Conservation (phyloP, 92 coral and sea anemone genomes). For the Epizoanthus rinbou region DNA sequence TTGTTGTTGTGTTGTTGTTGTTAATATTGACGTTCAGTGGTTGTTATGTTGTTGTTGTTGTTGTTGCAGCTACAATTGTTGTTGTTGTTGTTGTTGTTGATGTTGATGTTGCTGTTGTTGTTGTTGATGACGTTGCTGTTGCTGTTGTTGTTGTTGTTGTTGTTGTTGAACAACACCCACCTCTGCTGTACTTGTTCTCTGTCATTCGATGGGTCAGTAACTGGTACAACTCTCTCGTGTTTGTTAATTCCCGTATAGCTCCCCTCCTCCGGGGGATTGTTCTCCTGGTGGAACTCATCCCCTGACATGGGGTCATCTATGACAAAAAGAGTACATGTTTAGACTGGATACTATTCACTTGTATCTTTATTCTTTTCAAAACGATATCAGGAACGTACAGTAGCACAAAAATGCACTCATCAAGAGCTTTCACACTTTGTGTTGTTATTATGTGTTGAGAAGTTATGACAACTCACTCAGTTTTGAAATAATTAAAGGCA, state of each 20-base stretch:
- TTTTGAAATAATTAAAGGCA: no score
- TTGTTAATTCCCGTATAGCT: slow-evolving; percentile 95
- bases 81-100: neutral
- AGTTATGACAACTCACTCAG: no score
- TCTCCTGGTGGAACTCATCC: slow-evolving; percentile 89
- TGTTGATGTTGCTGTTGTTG: neutral
- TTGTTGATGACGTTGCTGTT: neutral
- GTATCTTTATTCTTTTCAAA: neutral
- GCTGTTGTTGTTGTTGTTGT: neutral
- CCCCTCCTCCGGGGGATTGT: slow-evolving; percentile 93
- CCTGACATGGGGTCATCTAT: slow-evolving; percentile 83
- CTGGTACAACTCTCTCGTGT: slow-evolving; percentile 88
- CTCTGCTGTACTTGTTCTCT: slow-evolving; percentile 98
- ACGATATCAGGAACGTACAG: no score
- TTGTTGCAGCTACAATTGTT: no score
- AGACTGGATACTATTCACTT: neutral
- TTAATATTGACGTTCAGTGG: no score
- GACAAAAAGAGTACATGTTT: neutral
- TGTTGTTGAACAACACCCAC: slow-evolving; percentile 29
- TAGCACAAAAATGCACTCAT: no score
- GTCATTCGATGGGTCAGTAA: slow-evolving; percentile 89
- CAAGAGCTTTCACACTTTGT: no score
- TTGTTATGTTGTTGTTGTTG: neutral
- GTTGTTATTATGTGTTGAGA: no score
- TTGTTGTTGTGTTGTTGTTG: neutral